Percentiles rank a stretch among this genome's conserved stretches.
These are phyloP conservation scores for Callipepla californica DNA, from an alignment of 2,113 vertebrate species.

Conservation along the genomic window DNA sequence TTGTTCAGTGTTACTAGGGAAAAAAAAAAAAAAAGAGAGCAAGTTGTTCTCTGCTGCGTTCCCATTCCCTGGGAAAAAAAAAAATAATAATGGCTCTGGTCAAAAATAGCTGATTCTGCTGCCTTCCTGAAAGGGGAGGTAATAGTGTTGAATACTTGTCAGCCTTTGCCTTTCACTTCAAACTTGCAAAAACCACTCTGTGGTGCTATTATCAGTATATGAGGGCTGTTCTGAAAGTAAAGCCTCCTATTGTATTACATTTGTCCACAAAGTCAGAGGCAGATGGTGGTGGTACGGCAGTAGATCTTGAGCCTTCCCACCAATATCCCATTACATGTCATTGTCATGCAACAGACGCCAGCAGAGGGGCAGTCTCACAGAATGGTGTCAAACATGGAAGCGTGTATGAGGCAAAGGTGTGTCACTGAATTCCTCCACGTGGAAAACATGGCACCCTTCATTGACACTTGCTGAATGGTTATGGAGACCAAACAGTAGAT, in stretches of 20 bases:
- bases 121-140: conserved; percentile 9
- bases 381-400: neutral
- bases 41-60: neutral
- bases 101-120: conserved; percentile 17
- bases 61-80: neutral
- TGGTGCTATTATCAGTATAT: neutral
- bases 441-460: neutral
- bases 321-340: neutral
- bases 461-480: neutral
- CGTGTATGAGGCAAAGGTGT: neutral
- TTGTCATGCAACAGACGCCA: neutral
- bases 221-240: neutral
- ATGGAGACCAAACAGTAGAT: neutral
- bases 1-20: conserved; percentile 18
- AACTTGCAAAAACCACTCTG: neutral
- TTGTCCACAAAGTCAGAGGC: neutral
- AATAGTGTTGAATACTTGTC: neutral
- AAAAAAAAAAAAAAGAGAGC: neutral
- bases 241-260: neutral
- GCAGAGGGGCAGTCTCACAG: neutral
- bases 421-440: neutral
- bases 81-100: neutral
- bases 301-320: neutral
- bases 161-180: conserved; percentile 17
- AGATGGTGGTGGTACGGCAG: neutral